Evolutionary conservation across 2,113 vertebrate species (phyloP).

Genomic region (Siniperca knerii): DNA sequence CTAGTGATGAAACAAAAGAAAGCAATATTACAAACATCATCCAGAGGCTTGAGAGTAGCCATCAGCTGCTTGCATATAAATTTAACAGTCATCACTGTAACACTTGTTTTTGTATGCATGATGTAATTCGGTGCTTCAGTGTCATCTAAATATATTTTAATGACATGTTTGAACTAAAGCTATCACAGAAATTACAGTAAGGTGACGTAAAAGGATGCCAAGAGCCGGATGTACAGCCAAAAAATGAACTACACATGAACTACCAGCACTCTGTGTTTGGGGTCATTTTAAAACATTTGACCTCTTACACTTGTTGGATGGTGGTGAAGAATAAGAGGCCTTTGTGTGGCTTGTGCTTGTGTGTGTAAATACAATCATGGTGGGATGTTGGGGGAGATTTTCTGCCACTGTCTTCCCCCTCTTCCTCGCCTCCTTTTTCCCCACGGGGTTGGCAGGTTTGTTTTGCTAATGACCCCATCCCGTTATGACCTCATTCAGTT

Average conservation of each 20-base stretch:
- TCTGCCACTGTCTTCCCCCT: constrained; percentile 18
- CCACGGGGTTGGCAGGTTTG: constrained; percentile 71
- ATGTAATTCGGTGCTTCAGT: constrained; percentile 12
- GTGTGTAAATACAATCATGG: constrained; percentile 12
- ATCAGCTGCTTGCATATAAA: constrained; percentile 34
- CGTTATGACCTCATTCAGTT: constrained; percentile 80
- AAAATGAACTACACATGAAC: neutral
- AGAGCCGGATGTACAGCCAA: constrained; percentile 13
- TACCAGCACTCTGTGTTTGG: neutral
- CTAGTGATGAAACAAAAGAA: neutral
- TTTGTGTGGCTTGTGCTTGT: neutral
- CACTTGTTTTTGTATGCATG: constrained; percentile 19
- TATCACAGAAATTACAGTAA: constrained; percentile 7
- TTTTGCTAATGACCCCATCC: constrained; percentile 83
- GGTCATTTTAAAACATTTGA: constrained; percentile 11
- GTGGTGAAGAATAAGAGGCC: neutral
- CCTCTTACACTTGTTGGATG: constrained; percentile 25
- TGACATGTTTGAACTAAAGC: constrained; percentile 15
- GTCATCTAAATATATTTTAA: constrained; percentile 7
- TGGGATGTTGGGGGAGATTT: neutral
- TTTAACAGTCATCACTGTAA: neutral
- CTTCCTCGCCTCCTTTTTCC: constrained; percentile 32
- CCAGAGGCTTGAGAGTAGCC: neutral
- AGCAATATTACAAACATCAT: neutral
- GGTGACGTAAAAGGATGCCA: constrained; percentile 34